phyloP scores from a whole-genome alignment of 1,140 invertebrate genomes.

The Papilio aristodemus region DNA sequence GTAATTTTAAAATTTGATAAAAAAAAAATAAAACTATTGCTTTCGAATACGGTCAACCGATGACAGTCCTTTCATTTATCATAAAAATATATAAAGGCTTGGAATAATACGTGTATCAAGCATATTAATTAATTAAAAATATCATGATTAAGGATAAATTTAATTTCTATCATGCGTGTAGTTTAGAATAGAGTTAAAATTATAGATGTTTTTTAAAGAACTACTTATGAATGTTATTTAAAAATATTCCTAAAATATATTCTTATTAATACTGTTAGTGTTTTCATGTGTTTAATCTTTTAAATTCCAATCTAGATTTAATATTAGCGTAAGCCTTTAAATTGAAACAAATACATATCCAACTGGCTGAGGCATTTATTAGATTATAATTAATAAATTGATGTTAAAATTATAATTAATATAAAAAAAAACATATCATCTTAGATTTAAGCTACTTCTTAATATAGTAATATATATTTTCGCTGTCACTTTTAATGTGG shows the following conservation, averaged over 20 bases:
- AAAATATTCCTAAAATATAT: constrained; percentile 32
- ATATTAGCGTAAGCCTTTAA: constrained; percentile 61
- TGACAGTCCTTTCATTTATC: constrained; percentile 52
- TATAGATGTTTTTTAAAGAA: constrained; percentile 55
- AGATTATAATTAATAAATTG: constrained; percentile 53
- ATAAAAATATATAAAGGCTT: constrained; percentile 35
- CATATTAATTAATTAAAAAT: background rate
- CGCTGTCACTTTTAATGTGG: constrained; percentile 39
- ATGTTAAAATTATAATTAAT: constrained; percentile 59
- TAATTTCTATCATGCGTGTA: constrained; percentile 47
- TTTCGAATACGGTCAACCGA: constrained; percentile 63
- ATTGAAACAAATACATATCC: constrained; percentile 74
- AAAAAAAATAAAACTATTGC: constrained; percentile 44
- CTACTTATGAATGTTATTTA: constrained; percentile 66
- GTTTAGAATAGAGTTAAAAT: constrained; percentile 41
- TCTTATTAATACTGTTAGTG: constrained; percentile 35
- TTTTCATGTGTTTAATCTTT: constrained; percentile 63
- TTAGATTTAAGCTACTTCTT: constrained; percentile 43
- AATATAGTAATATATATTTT: constrained; percentile 45
- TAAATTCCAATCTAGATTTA: constrained; percentile 54
- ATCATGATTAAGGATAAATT: constrained; percentile 7
- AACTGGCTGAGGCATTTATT: constrained; percentile 76
- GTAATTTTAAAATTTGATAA: constrained; percentile 35
- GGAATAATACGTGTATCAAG: constrained; percentile 5
- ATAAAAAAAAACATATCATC: constrained; percentile 54